Conservation (phyloP, 2,113 vertebrate species). For the Dasyornis broadbenti region DNA sequence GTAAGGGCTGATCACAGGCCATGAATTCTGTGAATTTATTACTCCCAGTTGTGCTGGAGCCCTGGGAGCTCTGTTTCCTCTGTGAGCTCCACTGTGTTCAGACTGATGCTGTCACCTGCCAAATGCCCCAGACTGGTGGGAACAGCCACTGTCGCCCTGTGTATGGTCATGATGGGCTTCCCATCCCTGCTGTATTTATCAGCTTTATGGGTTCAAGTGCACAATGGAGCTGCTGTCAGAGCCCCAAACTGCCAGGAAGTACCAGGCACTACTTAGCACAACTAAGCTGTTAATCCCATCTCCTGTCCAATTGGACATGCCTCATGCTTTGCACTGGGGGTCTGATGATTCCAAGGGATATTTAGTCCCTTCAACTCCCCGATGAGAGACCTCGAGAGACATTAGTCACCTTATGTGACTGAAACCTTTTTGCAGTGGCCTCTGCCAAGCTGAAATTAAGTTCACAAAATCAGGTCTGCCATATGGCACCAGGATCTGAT, state of each 20-base stretch:
- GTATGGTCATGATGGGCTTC: accelerated
- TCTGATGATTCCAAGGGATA: background rate
- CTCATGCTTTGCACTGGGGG: background rate
- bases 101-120: background rate
- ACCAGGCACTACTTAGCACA: background rate
- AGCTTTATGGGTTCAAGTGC: background rate
- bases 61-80: background rate
- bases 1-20: background rate
- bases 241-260: background rate
- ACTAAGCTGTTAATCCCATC: background rate
- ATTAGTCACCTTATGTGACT: background rate
- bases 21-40: background rate
- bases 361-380: background rate
- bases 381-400: background rate
- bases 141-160: background rate
- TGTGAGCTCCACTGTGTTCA: background rate
- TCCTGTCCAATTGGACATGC: background rate
- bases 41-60: background rate
- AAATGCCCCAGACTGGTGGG: background rate
- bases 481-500: background rate
- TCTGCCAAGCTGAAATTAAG: background rate
- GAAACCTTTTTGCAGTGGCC: background rate
- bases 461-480: slow-evolving; percentile 9
- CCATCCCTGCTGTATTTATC: background rate
- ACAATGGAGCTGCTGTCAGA: background rate